A percentile compares a stretch with the other conserved stretches of the same genome.
Evolutionary conservation across 2,113 vertebrate genomes (phyloP).

Genomic region (Melanotaenia duboulayi): DNA sequence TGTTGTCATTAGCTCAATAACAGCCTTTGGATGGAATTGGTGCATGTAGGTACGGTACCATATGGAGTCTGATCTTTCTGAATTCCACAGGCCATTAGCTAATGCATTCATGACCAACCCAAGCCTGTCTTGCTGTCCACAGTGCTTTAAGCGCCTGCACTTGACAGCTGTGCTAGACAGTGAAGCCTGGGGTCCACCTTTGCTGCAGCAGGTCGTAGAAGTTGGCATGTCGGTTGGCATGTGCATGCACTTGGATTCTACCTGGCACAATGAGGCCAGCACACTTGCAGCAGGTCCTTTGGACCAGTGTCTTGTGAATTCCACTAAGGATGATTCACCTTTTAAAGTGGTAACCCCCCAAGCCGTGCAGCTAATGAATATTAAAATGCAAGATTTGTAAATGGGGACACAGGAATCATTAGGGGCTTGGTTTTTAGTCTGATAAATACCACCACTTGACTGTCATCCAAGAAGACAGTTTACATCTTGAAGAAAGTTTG

Average conservation of each 20-base stretch:
- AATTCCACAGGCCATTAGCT: conserved; percentile 43
- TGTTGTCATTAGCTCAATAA: conserved; percentile 62
- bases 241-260: conserved; percentile 33
- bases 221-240: conserved; percentile 24
- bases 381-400: conserved; percentile 29
- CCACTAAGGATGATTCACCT: conserved; percentile 39
- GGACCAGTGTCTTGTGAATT: conserved; percentile 16
- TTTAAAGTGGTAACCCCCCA: conserved; percentile 21
- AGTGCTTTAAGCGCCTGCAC: conserved; percentile 30
- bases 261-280: conserved; percentile 62
- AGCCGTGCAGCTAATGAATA: conserved; percentile 36
- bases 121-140: conserved; percentile 25
- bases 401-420: conserved; percentile 33
- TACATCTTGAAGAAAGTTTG: conserved; percentile 43
- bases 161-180: conserved; percentile 54
- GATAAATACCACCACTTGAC: conserved; percentile 22
- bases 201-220: conserved; percentile 38
- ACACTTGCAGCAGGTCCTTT: conserved; percentile 13
- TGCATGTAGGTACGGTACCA: conserved; percentile 14
- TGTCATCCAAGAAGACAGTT: conserved; percentile 54
- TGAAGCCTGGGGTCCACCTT: conserved; percentile 52
- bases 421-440: not conserved
- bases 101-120: conserved; percentile 38
- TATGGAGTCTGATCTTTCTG: conserved; percentile 27
- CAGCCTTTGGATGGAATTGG: conserved; percentile 25